Percentiles rank a stretch among this genome's conserved stretches.
phyloP scores from a whole-genome alignment of 2,888 invertebrate species.

The Rhagium mordax region DNA sequence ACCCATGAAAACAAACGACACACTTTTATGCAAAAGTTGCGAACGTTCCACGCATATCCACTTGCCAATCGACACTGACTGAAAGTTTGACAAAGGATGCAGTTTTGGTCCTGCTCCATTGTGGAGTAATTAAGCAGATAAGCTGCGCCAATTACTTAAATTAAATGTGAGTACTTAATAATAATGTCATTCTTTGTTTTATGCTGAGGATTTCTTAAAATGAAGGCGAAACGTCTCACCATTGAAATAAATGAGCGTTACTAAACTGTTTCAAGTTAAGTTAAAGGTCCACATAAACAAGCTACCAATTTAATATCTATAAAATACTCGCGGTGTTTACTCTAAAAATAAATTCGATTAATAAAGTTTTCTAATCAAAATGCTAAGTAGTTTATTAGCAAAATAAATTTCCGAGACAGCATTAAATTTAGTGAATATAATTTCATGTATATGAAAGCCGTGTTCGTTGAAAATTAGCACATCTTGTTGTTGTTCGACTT shows the following conservation, averaged over 20 bases:
- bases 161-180: too few relatives aligned
- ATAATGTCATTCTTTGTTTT: too few relatives aligned
- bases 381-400: slow-evolving; percentile 28
- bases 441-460: slow-evolving; percentile 7
- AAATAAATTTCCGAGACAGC: slow-evolving; percentile 13
- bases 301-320: not conserved
- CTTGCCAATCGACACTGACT: too few relatives aligned
- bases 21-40: not conserved
- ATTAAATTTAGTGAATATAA: slow-evolving; percentile 16
- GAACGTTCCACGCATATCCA: not conserved
- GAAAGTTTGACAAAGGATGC: too few relatives aligned
- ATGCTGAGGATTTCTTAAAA: too few relatives aligned
- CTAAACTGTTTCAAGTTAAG: too few relatives aligned
- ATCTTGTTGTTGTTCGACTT: slow-evolving; percentile 21
- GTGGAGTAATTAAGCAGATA: too few relatives aligned
- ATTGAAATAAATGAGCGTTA: too few relatives aligned
- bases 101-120: too few relatives aligned
- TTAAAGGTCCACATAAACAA: not conserved
- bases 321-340: not conserved
- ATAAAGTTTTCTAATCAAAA: slow-evolving; percentile 31
- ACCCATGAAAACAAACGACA: not conserved
- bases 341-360: slow-evolving; percentile 4
- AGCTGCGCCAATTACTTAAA: too few relatives aligned
- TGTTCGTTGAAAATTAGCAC: slow-evolving; percentile 16
- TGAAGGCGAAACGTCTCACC: too few relatives aligned